phyloP scores from a whole-genome alignment of 2,888 invertebrate species.

The Mythimna albipuncta region DNA sequence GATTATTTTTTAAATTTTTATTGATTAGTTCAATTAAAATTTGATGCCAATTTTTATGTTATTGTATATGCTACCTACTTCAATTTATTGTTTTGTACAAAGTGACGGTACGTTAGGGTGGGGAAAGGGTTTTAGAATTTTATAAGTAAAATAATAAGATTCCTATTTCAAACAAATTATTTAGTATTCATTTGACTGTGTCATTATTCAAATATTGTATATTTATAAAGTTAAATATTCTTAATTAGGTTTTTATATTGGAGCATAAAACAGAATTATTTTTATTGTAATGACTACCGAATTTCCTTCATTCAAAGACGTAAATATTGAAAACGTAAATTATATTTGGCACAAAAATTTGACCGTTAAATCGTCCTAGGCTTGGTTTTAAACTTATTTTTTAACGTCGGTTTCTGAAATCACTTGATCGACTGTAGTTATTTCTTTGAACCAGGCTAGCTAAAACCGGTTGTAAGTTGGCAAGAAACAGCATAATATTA shows the following conservation, averaged over 20 bases:
- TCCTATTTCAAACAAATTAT: slow-evolving; percentile 59
- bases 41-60: slow-evolving; percentile 10
- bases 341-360: neutral
- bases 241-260: slow-evolving; percentile 3
- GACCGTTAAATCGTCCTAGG: neutral
- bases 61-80: neutral
- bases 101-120: slow-evolving; percentile 9
- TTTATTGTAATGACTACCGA: neutral
- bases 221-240: slow-evolving; percentile 16
- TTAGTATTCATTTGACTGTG: slow-evolving; percentile 11
- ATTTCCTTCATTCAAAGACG: neutral
- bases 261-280: neutral
- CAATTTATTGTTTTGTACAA: slow-evolving; percentile 14
- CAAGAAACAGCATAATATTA: slow-evolving; percentile 41
- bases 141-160: slow-evolving; percentile 53
- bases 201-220: slow-evolving; percentile 17
- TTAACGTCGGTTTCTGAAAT: slow-evolving; percentile 1
- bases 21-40: slow-evolving; percentile 8
- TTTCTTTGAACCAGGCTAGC: neutral
- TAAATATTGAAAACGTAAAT: neutral
- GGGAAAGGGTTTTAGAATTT: slow-evolving; percentile 22
- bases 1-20: slow-evolving; percentile 8
- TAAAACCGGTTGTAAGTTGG: neutral
- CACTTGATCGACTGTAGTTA: neutral
- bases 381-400: slow-evolving; percentile 5